Percentiles rank a stretch among this genome's conserved stretches.
Conservation (phyloP, 2,888 invertebrate genomes). For the Heliconius ethilla region DNA sequence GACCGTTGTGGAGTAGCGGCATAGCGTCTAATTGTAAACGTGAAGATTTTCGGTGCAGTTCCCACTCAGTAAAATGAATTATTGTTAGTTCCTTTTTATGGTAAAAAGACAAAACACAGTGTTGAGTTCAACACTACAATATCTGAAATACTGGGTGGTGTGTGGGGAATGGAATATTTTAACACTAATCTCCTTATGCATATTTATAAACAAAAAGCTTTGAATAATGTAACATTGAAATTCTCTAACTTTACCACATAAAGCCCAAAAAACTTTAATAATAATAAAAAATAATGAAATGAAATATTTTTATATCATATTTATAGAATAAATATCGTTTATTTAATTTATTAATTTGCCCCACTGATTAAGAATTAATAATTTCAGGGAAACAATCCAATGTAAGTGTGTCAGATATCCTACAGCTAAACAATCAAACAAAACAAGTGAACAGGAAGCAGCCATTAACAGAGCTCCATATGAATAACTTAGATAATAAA, state of each 20-base stretch:
- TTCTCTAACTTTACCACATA: not conserved
- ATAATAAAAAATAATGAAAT: too few species aligned
- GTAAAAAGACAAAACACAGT: too few species aligned
- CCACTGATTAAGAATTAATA: too few species aligned
- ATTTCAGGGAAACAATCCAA: conserved; percentile 69
- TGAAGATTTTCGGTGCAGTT: not conserved
- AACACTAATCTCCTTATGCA: not conserved
- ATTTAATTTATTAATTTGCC: not conserved
- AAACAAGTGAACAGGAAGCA: conserved; percentile 56
- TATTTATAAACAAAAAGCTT: not conserved
- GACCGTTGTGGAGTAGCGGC: not conserved
- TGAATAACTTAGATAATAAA: conserved; percentile 58
- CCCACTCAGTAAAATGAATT: not conserved
- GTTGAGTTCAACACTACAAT: not conserved
- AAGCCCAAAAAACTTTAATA: too few species aligned
- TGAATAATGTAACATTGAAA: not conserved
- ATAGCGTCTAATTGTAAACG: not conserved
- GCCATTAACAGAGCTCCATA: conserved; percentile 62
- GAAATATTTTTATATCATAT: too few species aligned
- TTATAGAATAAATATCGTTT: too few species aligned
- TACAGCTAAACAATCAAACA: conserved; percentile 60
- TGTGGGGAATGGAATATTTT: too few species aligned
- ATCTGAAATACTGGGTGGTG: too few species aligned
- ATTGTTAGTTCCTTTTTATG: not conserved
- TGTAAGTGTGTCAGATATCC: conserved; percentile 66